Evolutionary conservation across 2,113 vertebrate genomes (phyloP).

Genomic region (Mohoua ochrocephala): DNA sequence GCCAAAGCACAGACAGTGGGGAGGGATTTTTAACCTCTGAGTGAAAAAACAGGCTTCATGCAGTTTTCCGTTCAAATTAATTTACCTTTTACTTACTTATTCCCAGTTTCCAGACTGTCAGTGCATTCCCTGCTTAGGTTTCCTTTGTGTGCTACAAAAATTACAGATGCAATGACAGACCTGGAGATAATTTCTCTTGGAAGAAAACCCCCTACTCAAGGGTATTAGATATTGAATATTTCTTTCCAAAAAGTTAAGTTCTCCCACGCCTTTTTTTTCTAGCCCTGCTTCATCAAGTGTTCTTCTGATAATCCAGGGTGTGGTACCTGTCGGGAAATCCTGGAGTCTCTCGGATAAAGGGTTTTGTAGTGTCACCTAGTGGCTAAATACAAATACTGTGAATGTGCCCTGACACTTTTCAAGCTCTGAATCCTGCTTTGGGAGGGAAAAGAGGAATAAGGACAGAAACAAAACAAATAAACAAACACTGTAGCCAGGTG

Average conservation of each 20-base stretch:
- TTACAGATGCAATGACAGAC: background rate
- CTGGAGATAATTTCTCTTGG: background rate
- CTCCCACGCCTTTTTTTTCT: background rate
- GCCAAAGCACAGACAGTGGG: background rate
- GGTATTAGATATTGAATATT: background rate
- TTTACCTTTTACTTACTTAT: background rate
- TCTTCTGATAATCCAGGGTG: background rate
- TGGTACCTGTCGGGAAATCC: background rate
- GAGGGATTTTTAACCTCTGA: background rate
- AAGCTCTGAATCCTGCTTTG: background rate
- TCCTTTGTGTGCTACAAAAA: background rate
- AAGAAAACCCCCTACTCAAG: background rate
- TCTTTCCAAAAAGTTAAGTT: background rate
- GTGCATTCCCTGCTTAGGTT: background rate
- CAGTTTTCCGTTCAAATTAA: background rate
- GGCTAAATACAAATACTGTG: background rate
- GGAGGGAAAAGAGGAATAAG: background rate
- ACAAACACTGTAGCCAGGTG: too few relatives aligned
- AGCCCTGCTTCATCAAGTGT: background rate
- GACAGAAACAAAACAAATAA: background rate
- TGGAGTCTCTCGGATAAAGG: background rate
- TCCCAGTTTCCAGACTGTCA: background rate
- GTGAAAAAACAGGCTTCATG: background rate
- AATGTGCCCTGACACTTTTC: background rate
- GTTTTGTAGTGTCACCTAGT: slow-evolving; percentile 48